A percentile compares a stretch with the other conserved stretches of the same genome.
phyloP scores from a whole-genome alignment of 2,888 invertebrate genomes.

The Spilarctia lutea region DNA sequence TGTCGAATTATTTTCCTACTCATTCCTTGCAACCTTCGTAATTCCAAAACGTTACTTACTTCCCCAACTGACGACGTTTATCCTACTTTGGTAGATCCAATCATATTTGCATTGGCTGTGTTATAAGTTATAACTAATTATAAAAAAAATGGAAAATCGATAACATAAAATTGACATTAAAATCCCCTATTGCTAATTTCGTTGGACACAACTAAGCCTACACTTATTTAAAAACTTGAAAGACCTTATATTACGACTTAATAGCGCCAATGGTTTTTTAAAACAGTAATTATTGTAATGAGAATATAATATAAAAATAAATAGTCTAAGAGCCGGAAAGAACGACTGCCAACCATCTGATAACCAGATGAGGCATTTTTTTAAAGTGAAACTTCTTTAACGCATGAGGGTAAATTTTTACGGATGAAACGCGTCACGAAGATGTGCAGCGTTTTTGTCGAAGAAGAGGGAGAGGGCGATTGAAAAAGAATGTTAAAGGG shows the following conservation, averaged over 20 bases:
- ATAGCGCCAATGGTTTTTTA: background rate
- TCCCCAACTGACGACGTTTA: conserved; percentile 10
- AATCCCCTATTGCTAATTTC: conserved; percentile 1
- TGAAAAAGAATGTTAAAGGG: too few relatives aligned
- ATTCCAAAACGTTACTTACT: background rate
- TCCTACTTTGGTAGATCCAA: conserved; percentile 38
- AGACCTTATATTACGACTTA: background rate
- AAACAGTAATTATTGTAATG: background rate
- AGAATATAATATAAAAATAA: too few relatives aligned
- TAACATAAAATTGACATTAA: background rate
- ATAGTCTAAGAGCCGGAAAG: too few relatives aligned
- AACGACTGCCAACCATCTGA: too few relatives aligned
- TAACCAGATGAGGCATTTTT: too few relatives aligned
- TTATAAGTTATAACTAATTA: conserved; percentile 16
- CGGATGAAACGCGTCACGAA: too few relatives aligned
- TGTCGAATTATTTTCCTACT: background rate
- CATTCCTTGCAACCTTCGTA: background rate
- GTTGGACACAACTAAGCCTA: background rate
- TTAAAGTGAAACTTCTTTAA: too few relatives aligned
- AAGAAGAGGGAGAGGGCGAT: too few relatives aligned
- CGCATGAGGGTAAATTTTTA: too few relatives aligned
- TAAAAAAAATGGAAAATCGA: background rate
- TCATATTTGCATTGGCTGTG: conserved; percentile 11
- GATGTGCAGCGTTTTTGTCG: too few relatives aligned
- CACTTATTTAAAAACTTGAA: background rate